phyloP scores from a whole-genome alignment of 1,140 invertebrate species.

The Uloborus diversus region DNA sequence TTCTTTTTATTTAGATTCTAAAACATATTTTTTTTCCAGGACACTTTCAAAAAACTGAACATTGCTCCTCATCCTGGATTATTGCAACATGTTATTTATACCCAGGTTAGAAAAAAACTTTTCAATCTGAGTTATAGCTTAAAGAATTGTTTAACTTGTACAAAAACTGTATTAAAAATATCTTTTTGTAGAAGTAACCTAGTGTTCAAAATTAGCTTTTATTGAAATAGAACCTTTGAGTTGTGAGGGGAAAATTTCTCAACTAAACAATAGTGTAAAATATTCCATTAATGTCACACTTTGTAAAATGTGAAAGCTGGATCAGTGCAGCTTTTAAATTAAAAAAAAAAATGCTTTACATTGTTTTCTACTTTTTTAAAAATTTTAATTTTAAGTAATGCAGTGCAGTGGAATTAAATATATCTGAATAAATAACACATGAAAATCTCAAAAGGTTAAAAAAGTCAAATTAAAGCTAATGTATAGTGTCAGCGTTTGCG shows the following conservation, averaged over 20 bases:
- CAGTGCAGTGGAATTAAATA: no score
- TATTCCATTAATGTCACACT: neutral
- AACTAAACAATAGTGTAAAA: neutral
- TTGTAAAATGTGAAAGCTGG: no score
- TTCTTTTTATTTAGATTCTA: no score
- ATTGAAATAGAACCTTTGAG: neutral
- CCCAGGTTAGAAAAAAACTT: slow-evolving; percentile 4
- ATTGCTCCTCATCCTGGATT: slow-evolving; percentile 15
- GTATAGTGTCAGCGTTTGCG: no score
- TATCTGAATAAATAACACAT: no score
- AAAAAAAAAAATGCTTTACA: no score
- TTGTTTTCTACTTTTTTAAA: no score
- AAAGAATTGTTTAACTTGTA: neutral
- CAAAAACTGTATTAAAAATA: neutral
- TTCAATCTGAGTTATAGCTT: neutral
- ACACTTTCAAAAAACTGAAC: slow-evolving; percentile 2
- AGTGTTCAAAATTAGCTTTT: neutral
- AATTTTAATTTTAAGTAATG: no score
- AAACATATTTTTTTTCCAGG: slow-evolving; percentile 3
- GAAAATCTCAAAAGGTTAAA: no score
- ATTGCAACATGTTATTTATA: slow-evolving; percentile 31
- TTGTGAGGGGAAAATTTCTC: neutral
- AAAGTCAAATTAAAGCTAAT: no score
- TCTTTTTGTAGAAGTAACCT: neutral
- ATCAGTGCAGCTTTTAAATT: no score